phyloP scores from a whole-genome alignment of 2,797 vertebrate species.

The Paratrypauchen microcephalus region DNA sequence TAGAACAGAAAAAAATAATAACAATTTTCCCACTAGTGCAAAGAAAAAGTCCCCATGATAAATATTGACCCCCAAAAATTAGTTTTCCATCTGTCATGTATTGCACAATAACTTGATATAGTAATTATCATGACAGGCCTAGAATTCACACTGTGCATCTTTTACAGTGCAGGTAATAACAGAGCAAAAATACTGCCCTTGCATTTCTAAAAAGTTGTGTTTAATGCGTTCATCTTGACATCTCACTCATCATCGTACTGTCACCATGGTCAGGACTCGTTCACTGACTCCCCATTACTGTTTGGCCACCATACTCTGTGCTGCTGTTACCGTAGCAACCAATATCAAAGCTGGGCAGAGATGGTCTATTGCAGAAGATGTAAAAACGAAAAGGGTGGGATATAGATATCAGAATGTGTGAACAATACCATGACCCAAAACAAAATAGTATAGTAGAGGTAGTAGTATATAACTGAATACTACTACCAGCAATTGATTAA shows the following conservation, averaged over 20 bases:
- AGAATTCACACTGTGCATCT: no score
- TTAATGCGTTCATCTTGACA: constrained; percentile 18
- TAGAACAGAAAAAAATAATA: no score
- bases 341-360: constrained; percentile 76
- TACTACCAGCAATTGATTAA: neutral
- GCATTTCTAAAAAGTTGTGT: neutral
- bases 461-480: neutral
- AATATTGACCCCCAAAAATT: no score
- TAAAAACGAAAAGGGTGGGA: constrained; percentile 58
- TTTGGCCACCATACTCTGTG: constrained; percentile 70
- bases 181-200: neutral
- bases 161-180: no score
- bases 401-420: constrained; percentile 23
- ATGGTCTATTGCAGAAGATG: constrained; percentile 71
- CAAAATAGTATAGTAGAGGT: neutral
- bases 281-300: constrained; percentile 28
- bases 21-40: no score
- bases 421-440: constrained; percentile 2
- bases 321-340: constrained; percentile 86
- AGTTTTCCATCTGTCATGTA: no score
- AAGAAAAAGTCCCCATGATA: no score
- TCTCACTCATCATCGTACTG: constrained; percentile 25
- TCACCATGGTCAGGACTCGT: constrained; percentile 45
- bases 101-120: no score
- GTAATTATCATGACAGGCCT: no score